Percentiles rank a stretch among this genome's conserved stretches.
phyloP scores from a whole-genome alignment of 2,888 invertebrate genomes.

The Biston betularia region DNA sequence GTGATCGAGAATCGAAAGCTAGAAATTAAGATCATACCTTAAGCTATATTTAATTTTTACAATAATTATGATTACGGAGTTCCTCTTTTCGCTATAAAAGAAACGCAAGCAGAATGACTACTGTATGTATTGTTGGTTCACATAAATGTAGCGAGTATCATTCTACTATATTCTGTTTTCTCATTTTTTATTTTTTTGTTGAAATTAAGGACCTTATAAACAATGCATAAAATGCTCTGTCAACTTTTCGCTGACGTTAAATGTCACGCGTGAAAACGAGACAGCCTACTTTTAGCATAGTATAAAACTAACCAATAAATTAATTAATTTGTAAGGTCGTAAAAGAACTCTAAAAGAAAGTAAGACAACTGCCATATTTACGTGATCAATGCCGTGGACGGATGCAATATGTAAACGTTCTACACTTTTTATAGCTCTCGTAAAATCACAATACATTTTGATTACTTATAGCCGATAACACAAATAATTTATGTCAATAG shows the following conservation, averaged over 20 bases:
- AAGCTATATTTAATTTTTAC: constrained; percentile 9
- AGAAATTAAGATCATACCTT: constrained; percentile 32
- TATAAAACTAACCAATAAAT: too few species aligned
- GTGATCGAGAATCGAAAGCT: constrained; percentile 42
- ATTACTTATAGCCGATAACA: not conserved
- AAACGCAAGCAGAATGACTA: not conserved
- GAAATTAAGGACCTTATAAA: too few species aligned
- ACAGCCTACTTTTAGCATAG: too few species aligned
- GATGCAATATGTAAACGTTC: not conserved
- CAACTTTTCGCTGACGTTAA: too few species aligned
- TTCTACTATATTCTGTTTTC: too few species aligned
- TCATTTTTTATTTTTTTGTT: too few species aligned
- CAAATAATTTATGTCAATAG: not conserved
- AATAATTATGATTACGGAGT: constrained; percentile 6
- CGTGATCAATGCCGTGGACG: not conserved
- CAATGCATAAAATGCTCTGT: too few species aligned
- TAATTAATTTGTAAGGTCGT: too few species aligned
- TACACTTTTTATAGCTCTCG: not conserved
- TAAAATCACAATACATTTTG: not conserved
- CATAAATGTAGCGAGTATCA: not conserved
- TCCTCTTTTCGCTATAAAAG: constrained; percentile 1
- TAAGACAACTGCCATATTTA: not conserved
- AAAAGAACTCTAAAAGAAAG: not conserved
- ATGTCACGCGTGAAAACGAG: too few species aligned
- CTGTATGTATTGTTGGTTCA: not conserved